These are phyloP conservation scores for Corythornis vintsioides DNA, from an alignment of 2,113 vertebrate species.

Conservation along the genomic window DNA sequence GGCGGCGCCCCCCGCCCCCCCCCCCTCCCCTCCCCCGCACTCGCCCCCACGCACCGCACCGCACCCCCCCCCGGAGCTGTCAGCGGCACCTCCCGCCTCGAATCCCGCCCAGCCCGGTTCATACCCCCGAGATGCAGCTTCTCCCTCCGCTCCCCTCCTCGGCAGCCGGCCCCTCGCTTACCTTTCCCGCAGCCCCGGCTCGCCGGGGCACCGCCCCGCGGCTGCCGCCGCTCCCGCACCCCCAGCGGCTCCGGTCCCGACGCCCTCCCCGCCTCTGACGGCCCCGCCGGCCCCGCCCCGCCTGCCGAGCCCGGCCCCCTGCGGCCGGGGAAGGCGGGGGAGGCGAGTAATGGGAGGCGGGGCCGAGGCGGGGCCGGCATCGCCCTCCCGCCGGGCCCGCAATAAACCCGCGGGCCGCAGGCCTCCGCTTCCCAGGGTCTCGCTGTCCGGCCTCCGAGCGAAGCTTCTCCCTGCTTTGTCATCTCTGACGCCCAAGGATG, in stretches of 20 bases:
- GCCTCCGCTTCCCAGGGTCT: neutral
- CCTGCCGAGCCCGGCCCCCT: neutral
- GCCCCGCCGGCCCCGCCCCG: neutral
- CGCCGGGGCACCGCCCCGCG: neutral
- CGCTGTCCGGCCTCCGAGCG: neutral
- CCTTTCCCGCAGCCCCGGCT: neutral
- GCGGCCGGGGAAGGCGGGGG: neutral
- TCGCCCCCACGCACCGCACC: too few species aligned
- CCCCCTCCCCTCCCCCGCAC: neutral
- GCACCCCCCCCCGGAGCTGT: neutral
- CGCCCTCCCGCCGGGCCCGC: neutral
- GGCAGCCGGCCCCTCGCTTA: neutral
- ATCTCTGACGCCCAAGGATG: rapidly evolving
- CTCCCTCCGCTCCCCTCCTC: neutral
- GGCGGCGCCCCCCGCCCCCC: too few species aligned
- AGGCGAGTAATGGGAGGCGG: neutral
- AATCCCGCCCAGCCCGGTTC: too few species aligned
- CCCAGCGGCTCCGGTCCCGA: neutral
- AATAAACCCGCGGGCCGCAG: rapidly evolving
- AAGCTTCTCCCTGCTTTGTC: neutral
- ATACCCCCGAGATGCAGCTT: neutral
- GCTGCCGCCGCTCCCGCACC: neutral
- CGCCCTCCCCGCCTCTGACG: neutral
- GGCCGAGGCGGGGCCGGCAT: neutral
- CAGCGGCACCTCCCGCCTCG: neutral